Evolutionary conservation across 2,888 invertebrate species (phyloP).

Genomic region (Trachelus troglodyta): DNA sequence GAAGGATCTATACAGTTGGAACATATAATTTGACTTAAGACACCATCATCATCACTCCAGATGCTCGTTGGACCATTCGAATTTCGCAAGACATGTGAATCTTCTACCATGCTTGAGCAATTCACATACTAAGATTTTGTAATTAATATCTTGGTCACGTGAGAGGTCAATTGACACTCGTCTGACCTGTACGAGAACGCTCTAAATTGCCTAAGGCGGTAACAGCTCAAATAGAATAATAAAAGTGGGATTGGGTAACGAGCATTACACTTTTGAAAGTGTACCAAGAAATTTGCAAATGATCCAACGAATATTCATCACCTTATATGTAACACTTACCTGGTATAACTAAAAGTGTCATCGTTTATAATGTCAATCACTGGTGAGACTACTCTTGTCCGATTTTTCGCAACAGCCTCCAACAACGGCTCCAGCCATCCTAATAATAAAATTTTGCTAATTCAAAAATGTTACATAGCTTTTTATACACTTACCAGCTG

Average conservation of each 20-base stretch:
- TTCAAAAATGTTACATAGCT: background rate
- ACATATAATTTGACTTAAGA: background rate
- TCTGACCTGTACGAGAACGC: background rate
- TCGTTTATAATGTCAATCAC: conserved; percentile 96
- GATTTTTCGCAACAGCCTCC: conserved; percentile 73
- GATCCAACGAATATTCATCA: background rate
- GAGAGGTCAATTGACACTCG: background rate
- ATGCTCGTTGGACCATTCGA: background rate
- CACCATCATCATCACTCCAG: background rate
- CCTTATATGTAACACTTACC: conserved; percentile 37
- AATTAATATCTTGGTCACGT: conserved; percentile 5
- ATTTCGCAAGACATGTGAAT: background rate
- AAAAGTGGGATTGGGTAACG: background rate
- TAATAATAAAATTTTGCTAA: conserved; percentile 11
- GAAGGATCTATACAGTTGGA: conserved; percentile 77
- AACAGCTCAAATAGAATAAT: background rate
- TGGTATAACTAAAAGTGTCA: conserved; percentile 91
- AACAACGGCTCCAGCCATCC: conserved; percentile 86
- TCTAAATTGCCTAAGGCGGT: background rate
- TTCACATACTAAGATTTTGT: background rate
- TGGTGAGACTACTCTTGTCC: conserved; percentile 79
- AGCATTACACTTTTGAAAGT: conserved; percentile 5
- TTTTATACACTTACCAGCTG: conserved; percentile 72
- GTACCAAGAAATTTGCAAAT: background rate
- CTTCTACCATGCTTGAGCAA: background rate